Evolutionary conservation across 1,140 invertebrate genomes (phyloP), one percentile per base, ranked within the genome.

Genomic region (Physella acuta): DNA sequence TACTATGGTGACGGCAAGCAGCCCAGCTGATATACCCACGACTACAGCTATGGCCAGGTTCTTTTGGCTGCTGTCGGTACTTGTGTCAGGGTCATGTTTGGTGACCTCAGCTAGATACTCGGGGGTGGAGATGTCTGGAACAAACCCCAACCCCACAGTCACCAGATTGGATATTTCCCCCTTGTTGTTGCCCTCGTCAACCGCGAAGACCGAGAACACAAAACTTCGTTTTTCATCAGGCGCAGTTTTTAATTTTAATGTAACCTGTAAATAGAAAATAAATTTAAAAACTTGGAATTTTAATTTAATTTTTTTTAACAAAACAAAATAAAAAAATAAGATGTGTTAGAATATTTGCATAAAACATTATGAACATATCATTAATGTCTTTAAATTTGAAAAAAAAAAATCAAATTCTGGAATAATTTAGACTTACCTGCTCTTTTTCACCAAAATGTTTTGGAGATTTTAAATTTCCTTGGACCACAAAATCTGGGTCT

Each of bases 101-200:
- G 34, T 17, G 20, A 39, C 0, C 3, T 62, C 52, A 20, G 26
- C 31, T 20, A 67, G 58, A 58, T 71, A 75, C 24, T 64, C 63
- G 14, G 26, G 36, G n/a, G 69, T 59, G 11, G 34, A 66, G 24
- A 70, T 31, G 30, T 75, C 69, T 28, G 56, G 60, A 53, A 69
- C 64, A 56, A 24, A 68, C 61, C 64, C 72, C 53, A 77, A 72
- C 16, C 70, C 71, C 14, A 70, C 71, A n/a, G 80, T 78, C 24
- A 75, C 87, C 76, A 87, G 86, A 77, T 90, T 90, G 0, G 89
- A 90, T 30, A 88, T 75, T 2, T 86, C 85, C 0, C 87, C 86
- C 11, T 79, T 77, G 49, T 85, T 81, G 17, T 81, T 81, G n/a
- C 68, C 68, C 20, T 78, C 74, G 66, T 85, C 85, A 58, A 87